Evolutionary conservation across 2,797 vertebrate genomes (phyloP).

Genomic region (Scyliorhinus canicula): DNA sequence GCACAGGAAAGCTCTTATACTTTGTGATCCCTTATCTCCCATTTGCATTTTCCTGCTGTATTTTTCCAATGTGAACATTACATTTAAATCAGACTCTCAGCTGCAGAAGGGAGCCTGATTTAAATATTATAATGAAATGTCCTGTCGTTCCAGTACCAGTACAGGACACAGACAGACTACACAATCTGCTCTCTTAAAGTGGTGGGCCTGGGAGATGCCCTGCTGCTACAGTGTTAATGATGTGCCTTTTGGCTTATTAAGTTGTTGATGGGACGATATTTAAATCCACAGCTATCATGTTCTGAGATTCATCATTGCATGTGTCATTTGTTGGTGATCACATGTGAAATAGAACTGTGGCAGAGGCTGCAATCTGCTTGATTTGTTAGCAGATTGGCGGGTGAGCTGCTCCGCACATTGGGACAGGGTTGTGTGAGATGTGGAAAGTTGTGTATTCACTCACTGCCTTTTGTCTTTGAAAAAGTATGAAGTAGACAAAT

Average conservation of each 20-base stretch:
- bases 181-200: no score
- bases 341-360: not conserved
- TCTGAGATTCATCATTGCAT: not conserved
- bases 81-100: not conserved
- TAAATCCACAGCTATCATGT: not conserved
- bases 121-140: not conserved
- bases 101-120: not conserved
- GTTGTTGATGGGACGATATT: not conserved
- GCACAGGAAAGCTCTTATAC: not conserved
- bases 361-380: not conserved
- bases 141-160: not conserved
- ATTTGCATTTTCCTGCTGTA: not conserved
- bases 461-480: not conserved
- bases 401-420: not conserved
- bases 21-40: not conserved
- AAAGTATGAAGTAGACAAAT: not conserved
- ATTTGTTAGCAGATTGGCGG: not conserved
- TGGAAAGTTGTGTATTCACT: not conserved
- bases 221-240: no score
- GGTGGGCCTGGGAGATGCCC: not conserved
- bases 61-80: not conserved
- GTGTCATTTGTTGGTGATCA: not conserved
- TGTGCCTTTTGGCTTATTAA: not conserved
- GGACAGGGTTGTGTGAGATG: not conserved
- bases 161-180: not conserved